phyloP scores from a whole-genome alignment of 2,888 invertebrate genomes.

The Lysandra bellargus region DNA sequence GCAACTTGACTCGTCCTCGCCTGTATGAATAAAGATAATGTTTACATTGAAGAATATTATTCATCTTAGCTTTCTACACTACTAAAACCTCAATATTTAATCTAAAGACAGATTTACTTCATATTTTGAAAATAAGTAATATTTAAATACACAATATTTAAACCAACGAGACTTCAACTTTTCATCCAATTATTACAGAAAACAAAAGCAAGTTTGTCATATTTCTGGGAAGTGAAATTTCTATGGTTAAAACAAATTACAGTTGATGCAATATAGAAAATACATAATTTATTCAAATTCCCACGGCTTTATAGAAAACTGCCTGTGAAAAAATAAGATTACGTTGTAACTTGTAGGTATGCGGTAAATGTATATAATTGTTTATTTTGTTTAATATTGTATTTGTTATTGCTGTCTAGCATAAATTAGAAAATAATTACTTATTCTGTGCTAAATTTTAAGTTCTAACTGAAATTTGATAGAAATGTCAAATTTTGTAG shows the following conservation, averaged over 20 bases:
- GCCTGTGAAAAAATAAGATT: neutral
- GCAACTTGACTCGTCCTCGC: neutral
- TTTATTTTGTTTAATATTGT: neutral
- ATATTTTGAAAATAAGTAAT: neutral
- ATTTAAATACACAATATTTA: neutral
- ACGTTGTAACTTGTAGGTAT: neutral
- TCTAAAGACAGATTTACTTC: neutral
- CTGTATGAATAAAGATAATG: neutral
- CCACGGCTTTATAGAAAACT: constrained; percentile 11
- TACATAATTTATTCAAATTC: constrained; percentile 5
- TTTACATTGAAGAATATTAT: neutral
- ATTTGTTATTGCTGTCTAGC: neutral
- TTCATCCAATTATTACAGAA: neutral
- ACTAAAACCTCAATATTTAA: neutral
- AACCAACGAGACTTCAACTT: no score
- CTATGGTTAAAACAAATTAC: neutral
- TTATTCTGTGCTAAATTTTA: neutral
- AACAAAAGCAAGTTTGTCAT: neutral
- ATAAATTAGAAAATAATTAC: neutral
- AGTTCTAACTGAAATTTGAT: no score
- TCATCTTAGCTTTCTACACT: neutral
- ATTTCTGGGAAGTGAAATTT: neutral
- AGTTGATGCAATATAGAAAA: constrained; percentile 6
- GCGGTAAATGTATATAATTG: neutral
- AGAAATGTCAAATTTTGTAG: neutral